Conservation (phyloP, 2,113 vertebrate genomes). For the Pituophis catenifer region DNA sequence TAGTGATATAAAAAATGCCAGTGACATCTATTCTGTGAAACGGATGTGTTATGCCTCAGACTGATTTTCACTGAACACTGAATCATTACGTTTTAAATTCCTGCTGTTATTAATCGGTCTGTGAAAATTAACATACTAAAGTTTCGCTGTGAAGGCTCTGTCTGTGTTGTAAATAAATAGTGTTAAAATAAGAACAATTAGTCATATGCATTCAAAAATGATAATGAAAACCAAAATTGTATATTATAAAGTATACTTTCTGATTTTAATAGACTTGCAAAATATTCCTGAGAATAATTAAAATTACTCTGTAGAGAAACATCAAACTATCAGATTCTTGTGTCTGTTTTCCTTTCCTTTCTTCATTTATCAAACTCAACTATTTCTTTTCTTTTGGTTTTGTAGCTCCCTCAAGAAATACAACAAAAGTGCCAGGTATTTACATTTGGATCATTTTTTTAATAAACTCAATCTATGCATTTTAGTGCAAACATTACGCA, state of each 20-base stretch:
- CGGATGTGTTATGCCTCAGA: not conserved
- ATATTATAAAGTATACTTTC: not conserved
- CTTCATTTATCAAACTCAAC: not conserved
- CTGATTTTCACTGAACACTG: not conserved
- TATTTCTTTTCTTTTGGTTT: not conserved
- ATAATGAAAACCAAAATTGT: not conserved
- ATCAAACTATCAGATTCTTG: not conserved
- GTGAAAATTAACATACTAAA: not conserved
- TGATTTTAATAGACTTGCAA: not conserved
- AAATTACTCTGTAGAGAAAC: not conserved
- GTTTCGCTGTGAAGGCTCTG: not conserved
- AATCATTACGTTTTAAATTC: not conserved
- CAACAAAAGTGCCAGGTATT: not conserved
- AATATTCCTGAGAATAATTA: not conserved
- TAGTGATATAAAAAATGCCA: not conserved
- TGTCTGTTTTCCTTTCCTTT: not conserved
- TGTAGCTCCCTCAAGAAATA: not conserved
- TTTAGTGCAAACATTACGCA: not conserved
- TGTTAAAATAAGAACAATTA: too few relatives aligned
- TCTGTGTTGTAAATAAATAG: not conserved
- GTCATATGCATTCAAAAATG: too few relatives aligned
- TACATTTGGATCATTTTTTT: not conserved
- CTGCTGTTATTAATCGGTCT: not conserved
- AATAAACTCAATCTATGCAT: not conserved
- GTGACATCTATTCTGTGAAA: not conserved